Conservation (phyloP, 2,888 invertebrate genomes). For the Lypha dubia region DNA sequence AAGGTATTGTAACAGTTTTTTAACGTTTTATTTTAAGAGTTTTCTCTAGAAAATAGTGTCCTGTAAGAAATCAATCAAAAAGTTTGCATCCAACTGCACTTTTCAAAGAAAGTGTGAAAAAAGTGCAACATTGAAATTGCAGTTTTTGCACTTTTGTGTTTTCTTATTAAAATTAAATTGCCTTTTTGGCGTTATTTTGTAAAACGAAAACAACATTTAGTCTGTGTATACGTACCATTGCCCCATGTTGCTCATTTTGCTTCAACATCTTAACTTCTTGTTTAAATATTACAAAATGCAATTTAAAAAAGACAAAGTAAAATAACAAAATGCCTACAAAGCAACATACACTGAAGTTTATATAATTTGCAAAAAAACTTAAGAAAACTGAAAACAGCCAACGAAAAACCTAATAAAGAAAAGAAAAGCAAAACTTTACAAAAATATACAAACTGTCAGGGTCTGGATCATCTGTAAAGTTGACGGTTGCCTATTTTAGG, state of each 20-base stretch:
- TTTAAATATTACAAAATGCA: slow-evolving; percentile 38
- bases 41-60: too few species aligned
- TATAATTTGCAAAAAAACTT: slow-evolving; percentile 7
- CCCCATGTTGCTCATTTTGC: background rate
- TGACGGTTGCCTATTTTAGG: slow-evolving; percentile 51
- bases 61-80: too few species aligned
- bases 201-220: background rate
- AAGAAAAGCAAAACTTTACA: background rate
- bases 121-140: background rate
- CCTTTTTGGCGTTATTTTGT: too few species aligned
- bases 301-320: slow-evolving; percentile 7
- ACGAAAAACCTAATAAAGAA: background rate
- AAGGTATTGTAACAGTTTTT: too few species aligned
- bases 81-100: too few species aligned
- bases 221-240: background rate
- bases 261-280: slow-evolving; percentile 2
- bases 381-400: background rate
- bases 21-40: too few species aligned
- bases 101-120: background rate
- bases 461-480: slow-evolving; percentile 69
- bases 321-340: background rate
- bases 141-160: too few species aligned
- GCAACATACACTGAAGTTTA: slow-evolving; percentile 2
- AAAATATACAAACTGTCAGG: slow-evolving; percentile 64
- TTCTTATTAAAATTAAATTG: too few species aligned